A percentile compares a stretch with the other conserved stretches of the same genome.
Conservation (phyloP, 2,797 vertebrate genomes). For the Dicrostonyx torquatus region DNA sequence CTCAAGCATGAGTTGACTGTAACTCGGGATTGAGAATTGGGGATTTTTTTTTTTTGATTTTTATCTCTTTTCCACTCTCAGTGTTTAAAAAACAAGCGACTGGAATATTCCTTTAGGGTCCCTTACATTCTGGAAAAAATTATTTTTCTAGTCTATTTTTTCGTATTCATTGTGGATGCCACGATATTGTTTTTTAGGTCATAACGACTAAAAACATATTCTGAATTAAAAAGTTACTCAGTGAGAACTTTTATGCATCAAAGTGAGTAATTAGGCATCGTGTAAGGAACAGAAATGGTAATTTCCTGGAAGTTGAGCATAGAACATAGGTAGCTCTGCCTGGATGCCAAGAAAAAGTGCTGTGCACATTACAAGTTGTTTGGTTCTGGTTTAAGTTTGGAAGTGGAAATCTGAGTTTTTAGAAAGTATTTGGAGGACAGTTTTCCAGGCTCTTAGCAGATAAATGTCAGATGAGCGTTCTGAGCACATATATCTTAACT, state of each 20-base stretch:
- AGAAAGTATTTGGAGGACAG: background rate
- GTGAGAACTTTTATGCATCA: constrained; percentile 11
- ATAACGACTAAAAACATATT: background rate
- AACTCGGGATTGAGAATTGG: background rate
- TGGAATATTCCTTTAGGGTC: background rate
- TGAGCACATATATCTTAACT: background rate
- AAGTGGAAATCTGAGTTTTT: constrained; percentile 28
- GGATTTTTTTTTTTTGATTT: background rate
- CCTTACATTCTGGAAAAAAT: background rate
- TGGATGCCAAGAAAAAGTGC: background rate
- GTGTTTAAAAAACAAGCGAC: background rate
- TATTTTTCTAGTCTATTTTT: background rate
- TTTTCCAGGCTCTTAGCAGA: background rate
- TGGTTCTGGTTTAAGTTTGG: constrained; percentile 16
- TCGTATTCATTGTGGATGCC: background rate
- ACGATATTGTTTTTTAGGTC: background rate
- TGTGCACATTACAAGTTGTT: constrained; percentile 35
- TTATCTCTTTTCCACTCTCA: background rate
- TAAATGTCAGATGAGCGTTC: constrained; percentile 10
- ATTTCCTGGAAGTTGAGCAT: background rate
- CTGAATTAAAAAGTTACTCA: constrained; percentile 32
- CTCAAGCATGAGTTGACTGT: background rate
- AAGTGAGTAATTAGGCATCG: constrained; percentile 47
- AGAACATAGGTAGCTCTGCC: background rate
- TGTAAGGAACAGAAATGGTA: constrained; percentile 31